Percentiles rank a stretch among this genome's conserved stretches.
Evolutionary conservation across 2,797 vertebrate species (phyloP).

Genomic region (Gallinago nigripennis): DNA sequence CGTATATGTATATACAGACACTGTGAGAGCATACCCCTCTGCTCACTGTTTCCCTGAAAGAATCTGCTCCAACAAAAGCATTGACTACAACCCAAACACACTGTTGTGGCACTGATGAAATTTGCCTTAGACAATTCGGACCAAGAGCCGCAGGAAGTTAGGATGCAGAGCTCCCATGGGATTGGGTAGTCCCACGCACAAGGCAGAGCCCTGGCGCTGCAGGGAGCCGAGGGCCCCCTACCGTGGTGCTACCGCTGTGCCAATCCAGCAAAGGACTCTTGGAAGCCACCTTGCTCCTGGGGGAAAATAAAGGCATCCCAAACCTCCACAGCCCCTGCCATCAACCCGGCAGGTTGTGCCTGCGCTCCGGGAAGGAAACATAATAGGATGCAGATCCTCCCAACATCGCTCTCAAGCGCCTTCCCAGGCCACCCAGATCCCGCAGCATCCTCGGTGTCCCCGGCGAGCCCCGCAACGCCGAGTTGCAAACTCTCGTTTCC

Average conservation of each 20-base stretch:
- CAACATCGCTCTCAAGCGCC: not conserved
- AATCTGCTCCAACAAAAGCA: not conserved
- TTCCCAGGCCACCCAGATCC: not conserved
- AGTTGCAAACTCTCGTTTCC: not conserved
- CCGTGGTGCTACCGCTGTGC: not conserved
- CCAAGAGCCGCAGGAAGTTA: rapidly evolving
- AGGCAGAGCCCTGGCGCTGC: not conserved
- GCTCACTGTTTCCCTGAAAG: not conserved
- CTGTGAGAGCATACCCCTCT: rapidly evolving
- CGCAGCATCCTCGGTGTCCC: not conserved
- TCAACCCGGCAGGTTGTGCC: not conserved
- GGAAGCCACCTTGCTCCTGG: not conserved
- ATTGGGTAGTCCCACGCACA: not conserved
- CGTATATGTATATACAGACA: rapidly evolving
- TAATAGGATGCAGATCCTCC: rapidly evolving
- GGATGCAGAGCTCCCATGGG: not conserved
- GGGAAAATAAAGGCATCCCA: not conserved
- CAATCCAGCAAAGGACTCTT: not conserved
- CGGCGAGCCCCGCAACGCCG: rapidly evolving
- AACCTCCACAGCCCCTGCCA: not conserved
- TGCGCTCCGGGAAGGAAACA: not conserved
- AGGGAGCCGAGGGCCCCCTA: not conserved
- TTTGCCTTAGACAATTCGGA: not conserved
- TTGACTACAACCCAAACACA: not conserved
- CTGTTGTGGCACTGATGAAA: not conserved